Conservation (phyloP, 1,140 invertebrate species). For the Drosophila persimilis region DNA sequence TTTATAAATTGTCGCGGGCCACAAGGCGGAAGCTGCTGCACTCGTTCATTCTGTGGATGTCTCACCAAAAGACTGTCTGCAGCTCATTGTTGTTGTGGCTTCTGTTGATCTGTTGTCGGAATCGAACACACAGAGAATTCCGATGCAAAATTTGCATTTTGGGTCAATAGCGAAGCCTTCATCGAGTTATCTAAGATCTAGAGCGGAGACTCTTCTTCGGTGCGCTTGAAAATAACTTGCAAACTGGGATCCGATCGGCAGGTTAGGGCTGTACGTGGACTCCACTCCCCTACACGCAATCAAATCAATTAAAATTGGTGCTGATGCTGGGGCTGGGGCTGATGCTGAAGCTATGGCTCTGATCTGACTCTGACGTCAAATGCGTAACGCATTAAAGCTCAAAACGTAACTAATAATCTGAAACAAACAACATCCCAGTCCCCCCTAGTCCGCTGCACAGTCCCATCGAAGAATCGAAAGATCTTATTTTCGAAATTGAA, state of each 20-base stretch:
- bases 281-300: too few relatives aligned
- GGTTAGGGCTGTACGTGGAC: too few relatives aligned
- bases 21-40: constrained; percentile 23
- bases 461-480: too few relatives aligned
- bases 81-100: constrained; percentile 6
- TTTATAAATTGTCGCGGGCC: not conserved
- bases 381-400: too few relatives aligned
- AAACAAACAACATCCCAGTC: constrained; percentile 3
- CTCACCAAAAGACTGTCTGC: constrained; percentile 2
- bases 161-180: constrained; percentile 48
- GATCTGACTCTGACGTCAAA: too few relatives aligned
- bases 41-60: not conserved
- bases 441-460: too few relatives aligned
- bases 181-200: constrained; percentile 8
- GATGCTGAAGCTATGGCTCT: too few relatives aligned
- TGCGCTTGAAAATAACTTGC: too few relatives aligned
- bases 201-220: not conserved
- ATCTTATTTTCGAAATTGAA: constrained; percentile 19
- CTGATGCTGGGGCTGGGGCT: too few relatives aligned
- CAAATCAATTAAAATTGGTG: too few relatives aligned
- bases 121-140: constrained; percentile 27
- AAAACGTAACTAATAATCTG: constrained; percentile 13
- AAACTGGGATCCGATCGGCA: too few relatives aligned
- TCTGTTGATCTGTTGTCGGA: constrained; percentile 30
- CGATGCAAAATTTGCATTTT: constrained; percentile 62